Evolutionary conservation across 2,888 invertebrate genomes (phyloP), one percentile per base, ranked within the genome.

Genomic region (Eremobia ochroleuca): DNA sequence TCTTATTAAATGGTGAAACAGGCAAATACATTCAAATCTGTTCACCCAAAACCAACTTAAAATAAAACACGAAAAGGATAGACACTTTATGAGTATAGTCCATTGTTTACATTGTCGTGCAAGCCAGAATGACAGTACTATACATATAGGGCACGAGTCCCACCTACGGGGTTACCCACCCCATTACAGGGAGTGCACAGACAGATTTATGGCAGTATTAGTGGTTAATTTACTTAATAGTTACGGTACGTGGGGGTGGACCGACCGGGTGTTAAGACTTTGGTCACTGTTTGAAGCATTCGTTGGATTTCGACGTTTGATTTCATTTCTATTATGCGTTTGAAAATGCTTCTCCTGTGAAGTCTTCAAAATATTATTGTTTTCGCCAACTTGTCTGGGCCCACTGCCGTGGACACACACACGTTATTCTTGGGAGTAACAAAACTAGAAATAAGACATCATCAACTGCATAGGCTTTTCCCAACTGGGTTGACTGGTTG

Each of bases 201-300:
- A 91, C 89, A 90, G 93, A 94, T 94, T 92, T 93, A 93, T 91
- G 78, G 87, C 70, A 76, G 83, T 90, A 90, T 91, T 93, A 89
- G 87, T 86, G 85, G 90, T 88, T 93, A 92, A 93, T 93, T 92
- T 90, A 92, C 87, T 92, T 92, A 92, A 92, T 91, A 91, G 92
- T 86, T 79, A 75, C 87, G 66, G 61, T 43, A 69, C 37, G 66
- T 71, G 18, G 59, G 71, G 70, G 73, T 55, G 58, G 58, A 70
- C 59, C 66, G 74, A 71, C 65, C 76, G 43, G 69, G 74, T 69
- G 74, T 73, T 78, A 49, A 80, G 65, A 59, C 67, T 43, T 25
- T 40, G 73, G 69, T 68, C 72, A 73, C 28, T 61, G 21, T 31
- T 68, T 65, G 76, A 77, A 55, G 70, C 40, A 76, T 65, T 75